Conservation (phyloP, 2,888 invertebrate species). For the Aromia moschata region DNA sequence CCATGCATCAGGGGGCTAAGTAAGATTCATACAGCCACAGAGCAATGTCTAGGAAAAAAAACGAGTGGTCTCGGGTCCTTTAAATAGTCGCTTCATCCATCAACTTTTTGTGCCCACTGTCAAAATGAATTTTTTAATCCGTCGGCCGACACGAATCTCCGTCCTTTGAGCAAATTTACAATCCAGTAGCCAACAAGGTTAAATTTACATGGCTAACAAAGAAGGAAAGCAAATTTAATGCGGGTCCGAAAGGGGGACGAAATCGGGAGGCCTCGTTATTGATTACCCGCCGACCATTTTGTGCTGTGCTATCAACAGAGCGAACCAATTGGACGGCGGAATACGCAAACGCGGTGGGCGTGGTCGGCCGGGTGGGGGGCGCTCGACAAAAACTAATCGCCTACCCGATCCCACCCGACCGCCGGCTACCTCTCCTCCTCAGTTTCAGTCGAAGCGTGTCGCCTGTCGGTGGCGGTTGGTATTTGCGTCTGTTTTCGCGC, state of each 20-base stretch:
- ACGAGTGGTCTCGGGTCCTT: no score
- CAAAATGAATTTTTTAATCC: slow-evolving; percentile 25
- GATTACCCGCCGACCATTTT: slow-evolving; percentile 63
- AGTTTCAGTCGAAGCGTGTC: slow-evolving; percentile 40
- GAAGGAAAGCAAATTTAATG: slow-evolving; percentile 53
- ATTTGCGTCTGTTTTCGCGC: slow-evolving; percentile 5
- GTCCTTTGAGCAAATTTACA: slow-evolving; percentile 38
- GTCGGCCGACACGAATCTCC: slow-evolving; percentile 24
- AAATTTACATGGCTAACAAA: slow-evolving; percentile 55
- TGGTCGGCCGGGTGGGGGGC: slow-evolving; percentile 32
- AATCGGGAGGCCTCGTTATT: slow-evolving; percentile 49
- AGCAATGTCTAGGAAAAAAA: no score
- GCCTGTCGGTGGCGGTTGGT: slow-evolving; percentile 26
- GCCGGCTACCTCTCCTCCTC: slow-evolving; percentile 31
- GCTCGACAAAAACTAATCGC: slow-evolving; percentile 43
- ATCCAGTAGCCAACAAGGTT: slow-evolving; percentile 48
- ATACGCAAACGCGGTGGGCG: slow-evolving; percentile 48
- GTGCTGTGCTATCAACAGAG: slow-evolving; percentile 54
- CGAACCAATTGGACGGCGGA: slow-evolving; percentile 52
- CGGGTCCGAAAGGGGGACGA: slow-evolving; percentile 46
- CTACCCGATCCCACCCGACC: slow-evolving; percentile 46
- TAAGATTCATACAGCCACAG: no score
- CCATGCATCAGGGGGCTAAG: no score
- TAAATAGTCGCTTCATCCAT: not conserved
- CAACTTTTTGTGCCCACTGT: slow-evolving; percentile 2